Evolutionary conservation across 2,888 invertebrate genomes (phyloP).

Genomic region (Abscondita cerata): DNA sequence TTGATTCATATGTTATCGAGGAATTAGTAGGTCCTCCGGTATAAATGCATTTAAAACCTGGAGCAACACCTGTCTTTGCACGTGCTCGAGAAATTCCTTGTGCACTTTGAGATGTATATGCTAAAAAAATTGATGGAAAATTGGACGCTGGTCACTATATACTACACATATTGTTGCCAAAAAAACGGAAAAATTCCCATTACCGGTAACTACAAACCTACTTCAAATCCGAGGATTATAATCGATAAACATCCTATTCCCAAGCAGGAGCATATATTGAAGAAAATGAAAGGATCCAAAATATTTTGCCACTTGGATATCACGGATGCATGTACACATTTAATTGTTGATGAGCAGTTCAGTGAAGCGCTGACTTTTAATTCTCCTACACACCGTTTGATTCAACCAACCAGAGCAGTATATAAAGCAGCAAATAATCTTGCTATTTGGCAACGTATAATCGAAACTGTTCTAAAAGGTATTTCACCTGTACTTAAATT

Average conservation of each 20-base stretch:
- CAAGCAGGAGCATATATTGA: constrained; percentile 12
- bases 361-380: constrained; percentile 17
- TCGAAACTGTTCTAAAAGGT: constrained; percentile 21
- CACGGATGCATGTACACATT: constrained; percentile 29
- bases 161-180: constrained; percentile 35
- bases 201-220: constrained; percentile 40
- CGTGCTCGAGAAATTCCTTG: too few relatives aligned
- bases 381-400: constrained; percentile 18
- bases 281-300: constrained; percentile 17
- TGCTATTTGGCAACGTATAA: constrained; percentile 20
- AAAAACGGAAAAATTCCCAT: constrained; percentile 33
- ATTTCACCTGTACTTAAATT: constrained; percentile 9
- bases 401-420: not conserved
- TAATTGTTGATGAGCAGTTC: not conserved
- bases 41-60: too few relatives aligned
- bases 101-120: too few relatives aligned
- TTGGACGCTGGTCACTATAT: too few relatives aligned
- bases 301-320: constrained; percentile 32
- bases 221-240: too few relatives aligned
- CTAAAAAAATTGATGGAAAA: too few relatives aligned
- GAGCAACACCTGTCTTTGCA: too few relatives aligned
- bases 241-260: constrained; percentile 22
- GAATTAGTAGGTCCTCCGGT: too few relatives aligned
- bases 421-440: constrained; percentile 21
- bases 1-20: too few relatives aligned